Evolutionary conservation across 2,888 invertebrate species (phyloP).

Genomic region (Hydropsyche betteni): DNA sequence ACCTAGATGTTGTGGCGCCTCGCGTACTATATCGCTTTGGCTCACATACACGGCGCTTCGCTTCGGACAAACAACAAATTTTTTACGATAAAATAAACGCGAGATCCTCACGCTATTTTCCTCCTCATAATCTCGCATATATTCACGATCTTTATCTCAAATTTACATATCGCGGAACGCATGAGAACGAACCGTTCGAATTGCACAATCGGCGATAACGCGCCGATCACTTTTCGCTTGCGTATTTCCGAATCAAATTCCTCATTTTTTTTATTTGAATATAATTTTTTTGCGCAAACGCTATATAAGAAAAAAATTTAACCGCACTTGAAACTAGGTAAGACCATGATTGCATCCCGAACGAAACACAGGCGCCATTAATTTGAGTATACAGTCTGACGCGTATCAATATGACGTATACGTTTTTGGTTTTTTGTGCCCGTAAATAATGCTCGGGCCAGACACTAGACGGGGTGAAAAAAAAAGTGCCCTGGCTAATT

Average conservation of each 20-base stretch:
- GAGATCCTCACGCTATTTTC: no score
- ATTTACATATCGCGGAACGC: no score
- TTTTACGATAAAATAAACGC: no score
- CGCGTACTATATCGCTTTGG: no score
- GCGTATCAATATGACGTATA: constrained; percentile 44
- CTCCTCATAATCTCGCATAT: no score
- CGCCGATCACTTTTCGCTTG: background rate
- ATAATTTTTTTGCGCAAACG: background rate
- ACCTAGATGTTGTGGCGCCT: constrained; percentile 30
- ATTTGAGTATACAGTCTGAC: constrained; percentile 46
- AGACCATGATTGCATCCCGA: constrained; percentile 19
- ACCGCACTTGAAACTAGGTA: constrained; percentile 19
- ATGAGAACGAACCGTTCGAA: no score
- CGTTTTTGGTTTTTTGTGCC: constrained; percentile 5
- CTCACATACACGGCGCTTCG: no score
- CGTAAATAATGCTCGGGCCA: constrained; percentile 30
- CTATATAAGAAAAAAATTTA: no score
- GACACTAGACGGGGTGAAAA: background rate
- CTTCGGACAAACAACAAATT: no score
- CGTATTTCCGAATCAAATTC: no score
- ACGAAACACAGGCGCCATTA: constrained; percentile 45
- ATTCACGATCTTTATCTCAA: no score
- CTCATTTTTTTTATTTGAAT: no score
- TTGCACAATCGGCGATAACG: background rate
- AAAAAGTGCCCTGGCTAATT: constrained; percentile 16